A percentile compares a stretch with the other conserved stretches of the same genome.
Conservation (phyloP, 2,797 vertebrate species). For the Erpetoichthys calabaricus region DNA sequence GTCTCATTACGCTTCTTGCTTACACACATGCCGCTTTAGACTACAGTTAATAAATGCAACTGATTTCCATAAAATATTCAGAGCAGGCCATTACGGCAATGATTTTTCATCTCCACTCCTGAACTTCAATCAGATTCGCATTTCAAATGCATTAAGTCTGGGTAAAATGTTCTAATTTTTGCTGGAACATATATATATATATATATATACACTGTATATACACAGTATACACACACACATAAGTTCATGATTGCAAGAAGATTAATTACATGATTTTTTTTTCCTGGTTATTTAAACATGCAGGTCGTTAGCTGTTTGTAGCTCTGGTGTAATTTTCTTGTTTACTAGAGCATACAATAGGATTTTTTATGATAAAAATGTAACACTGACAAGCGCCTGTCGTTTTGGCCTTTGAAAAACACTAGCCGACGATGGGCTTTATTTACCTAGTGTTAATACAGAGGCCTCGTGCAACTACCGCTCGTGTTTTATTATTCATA, state of each 20-base stretch:
- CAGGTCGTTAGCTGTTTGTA: conserved; percentile 37
- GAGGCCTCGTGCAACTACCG: too few relatives aligned
- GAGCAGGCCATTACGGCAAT: conserved; percentile 51
- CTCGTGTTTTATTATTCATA: too few relatives aligned
- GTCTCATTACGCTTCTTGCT: conserved; percentile 46
- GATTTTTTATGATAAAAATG: conserved; percentile 17
- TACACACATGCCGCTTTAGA: conserved; percentile 32
- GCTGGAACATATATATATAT: conserved; percentile 23
- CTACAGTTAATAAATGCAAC: conserved; percentile 51
- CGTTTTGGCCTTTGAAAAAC: conserved; percentile 4
- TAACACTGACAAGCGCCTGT: conserved; percentile 16
- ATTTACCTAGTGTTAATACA: too few relatives aligned
- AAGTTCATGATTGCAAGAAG: too few relatives aligned
- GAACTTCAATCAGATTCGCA: conserved; percentile 41
- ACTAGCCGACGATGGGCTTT: too few relatives aligned
- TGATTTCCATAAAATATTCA: conserved; percentile 74
- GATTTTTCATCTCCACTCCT: conserved; percentile 30
- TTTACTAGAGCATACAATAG: conserved; percentile 29
- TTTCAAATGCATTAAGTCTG: conserved; percentile 35
- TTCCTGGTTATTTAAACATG: conserved; percentile 26
- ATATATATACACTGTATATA: too few relatives aligned
- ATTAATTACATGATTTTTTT: conserved; percentile 11
- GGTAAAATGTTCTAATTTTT: conserved; percentile 32
- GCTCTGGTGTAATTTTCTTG: conserved; percentile 29
- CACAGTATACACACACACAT: too few relatives aligned